These are phyloP conservation scores for Phalacrocorax aristotelis DNA, from an alignment of 2,113 vertebrate species.

Conservation along the genomic window DNA sequence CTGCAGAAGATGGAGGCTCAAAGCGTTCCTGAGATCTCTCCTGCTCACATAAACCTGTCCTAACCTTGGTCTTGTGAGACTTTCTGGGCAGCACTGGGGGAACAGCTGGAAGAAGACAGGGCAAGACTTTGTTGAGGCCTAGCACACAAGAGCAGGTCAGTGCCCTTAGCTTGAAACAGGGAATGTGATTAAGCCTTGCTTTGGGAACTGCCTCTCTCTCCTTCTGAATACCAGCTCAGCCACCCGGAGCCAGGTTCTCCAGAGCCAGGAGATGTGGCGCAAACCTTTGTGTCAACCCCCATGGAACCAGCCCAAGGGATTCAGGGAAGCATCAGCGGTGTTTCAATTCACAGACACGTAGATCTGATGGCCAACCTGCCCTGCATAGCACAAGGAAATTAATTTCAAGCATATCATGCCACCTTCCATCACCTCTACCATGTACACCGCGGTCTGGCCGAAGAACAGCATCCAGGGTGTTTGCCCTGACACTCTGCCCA, in stretches of 20 bases:
- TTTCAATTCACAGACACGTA: not conserved
- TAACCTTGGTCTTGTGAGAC: not conserved
- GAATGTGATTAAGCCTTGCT: not conserved
- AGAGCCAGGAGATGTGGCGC: not conserved
- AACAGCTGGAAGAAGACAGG: not conserved
- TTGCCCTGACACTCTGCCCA: not conserved
- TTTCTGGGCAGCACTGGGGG: not conserved
- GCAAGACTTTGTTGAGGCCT: accelerated
- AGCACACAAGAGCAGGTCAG: no score
- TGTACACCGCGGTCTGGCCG: not conserved
- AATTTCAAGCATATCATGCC: not conserved
- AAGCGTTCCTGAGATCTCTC: not conserved
- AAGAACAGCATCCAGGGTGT: not conserved
- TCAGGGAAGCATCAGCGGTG: not conserved
- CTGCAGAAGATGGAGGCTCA: not conserved
- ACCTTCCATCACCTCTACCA: not conserved
- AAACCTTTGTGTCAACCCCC: not conserved
- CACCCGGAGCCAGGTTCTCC: not conserved
- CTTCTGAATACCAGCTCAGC: not conserved
- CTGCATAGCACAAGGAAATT: accelerated
- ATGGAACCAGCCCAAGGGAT: not conserved
- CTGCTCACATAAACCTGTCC: not conserved
- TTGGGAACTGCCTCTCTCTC: not conserved
- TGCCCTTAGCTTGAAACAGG: not conserved
- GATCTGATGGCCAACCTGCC: not conserved